Evolutionary conservation across 2,797 vertebrate species (phyloP).

Genomic region (Picus viridis): DNA sequence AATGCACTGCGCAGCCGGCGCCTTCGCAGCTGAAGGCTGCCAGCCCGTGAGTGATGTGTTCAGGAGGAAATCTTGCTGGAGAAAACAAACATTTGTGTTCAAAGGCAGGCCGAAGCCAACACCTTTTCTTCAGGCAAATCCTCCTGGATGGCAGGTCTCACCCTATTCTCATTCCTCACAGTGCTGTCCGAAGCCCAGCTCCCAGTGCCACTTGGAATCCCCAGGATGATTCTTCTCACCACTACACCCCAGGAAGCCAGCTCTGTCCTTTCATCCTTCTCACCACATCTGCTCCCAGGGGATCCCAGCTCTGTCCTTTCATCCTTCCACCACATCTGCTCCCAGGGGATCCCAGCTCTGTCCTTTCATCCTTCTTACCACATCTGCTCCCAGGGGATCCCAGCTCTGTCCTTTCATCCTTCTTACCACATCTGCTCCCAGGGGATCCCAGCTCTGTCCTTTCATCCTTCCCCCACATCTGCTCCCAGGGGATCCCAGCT

Average conservation of each 20-base stretch:
- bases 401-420: too few species aligned
- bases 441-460: too few species aligned
- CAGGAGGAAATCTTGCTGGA: background rate
- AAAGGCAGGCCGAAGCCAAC: background rate
- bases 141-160: background rate
- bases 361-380: too few species aligned
- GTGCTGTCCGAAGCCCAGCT: background rate
- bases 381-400: too few species aligned
- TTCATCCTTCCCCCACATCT: too few species aligned
- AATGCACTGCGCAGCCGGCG: fast-evolving
- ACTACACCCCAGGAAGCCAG: background rate
- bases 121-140: background rate
- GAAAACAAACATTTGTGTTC: background rate
- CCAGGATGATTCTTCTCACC: fast-evolving
- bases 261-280: too few species aligned
- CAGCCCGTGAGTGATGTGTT: background rate
- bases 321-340: too few species aligned
- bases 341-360: too few species aligned
- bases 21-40: background rate
- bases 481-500: too few species aligned
- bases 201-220: fast-evolving
- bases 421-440: too few species aligned
- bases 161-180: background rate
- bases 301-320: too few species aligned
- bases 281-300: too few species aligned